Evolutionary conservation across 2,113 vertebrate genomes (phyloP).

Genomic region (Atractosteus spatula): DNA sequence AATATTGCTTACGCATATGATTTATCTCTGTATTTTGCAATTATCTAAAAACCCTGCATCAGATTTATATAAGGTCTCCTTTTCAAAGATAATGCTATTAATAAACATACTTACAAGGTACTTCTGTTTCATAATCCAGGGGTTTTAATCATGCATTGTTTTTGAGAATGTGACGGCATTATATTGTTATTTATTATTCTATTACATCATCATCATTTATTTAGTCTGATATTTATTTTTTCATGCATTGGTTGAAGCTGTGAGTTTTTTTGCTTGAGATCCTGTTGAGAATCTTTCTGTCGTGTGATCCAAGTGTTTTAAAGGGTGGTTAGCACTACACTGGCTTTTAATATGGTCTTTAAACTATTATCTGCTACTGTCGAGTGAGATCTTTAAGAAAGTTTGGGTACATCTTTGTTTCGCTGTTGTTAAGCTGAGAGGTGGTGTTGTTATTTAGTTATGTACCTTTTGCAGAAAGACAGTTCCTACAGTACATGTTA

Average conservation of each 20-base stretch:
- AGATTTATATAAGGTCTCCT: slow-evolving; percentile 30
- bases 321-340: slow-evolving; percentile 1
- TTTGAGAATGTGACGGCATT: slow-evolving; percentile 28
- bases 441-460: too few species aligned
- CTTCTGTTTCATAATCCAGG: slow-evolving; percentile 33
- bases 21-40: slow-evolving; percentile 25
- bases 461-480: too few species aligned
- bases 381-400: too few species aligned
- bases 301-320: slow-evolving; percentile 2
- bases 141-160: slow-evolving; percentile 43
- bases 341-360: too few species aligned
- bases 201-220: slow-evolving; percentile 36
- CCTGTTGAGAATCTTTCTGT: slow-evolving; percentile 15
- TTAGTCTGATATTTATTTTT: slow-evolving; percentile 31
- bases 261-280: slow-evolving; percentile 26
- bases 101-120: slow-evolving; percentile 23
- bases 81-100: slow-evolving; percentile 26
- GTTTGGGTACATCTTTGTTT: too few species aligned
- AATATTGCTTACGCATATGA: slow-evolving; percentile 16
- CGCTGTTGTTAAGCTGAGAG: too few species aligned
- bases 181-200: slow-evolving; percentile 40
- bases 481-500: too few species aligned
- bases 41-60: slow-evolving; percentile 27
- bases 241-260: slow-evolving; percentile 26
- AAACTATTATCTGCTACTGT: too few species aligned